phyloP scores from a whole-genome alignment of 2,113 vertebrate species.

The Cyanoramphus novaezelandiae region DNA sequence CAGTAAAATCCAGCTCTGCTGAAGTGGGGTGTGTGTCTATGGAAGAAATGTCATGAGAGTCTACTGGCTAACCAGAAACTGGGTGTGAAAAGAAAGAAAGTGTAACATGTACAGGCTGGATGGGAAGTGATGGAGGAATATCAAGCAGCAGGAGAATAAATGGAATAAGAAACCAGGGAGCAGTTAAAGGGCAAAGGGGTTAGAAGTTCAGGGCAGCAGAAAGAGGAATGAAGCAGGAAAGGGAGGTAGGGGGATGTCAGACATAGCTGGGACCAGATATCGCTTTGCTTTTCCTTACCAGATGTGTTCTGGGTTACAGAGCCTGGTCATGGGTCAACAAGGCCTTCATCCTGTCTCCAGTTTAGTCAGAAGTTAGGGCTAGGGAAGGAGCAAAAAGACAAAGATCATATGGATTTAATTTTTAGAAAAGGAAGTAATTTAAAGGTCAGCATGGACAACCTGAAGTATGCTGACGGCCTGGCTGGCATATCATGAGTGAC shows the following conservation, averaged over 20 bases:
- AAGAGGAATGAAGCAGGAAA: not conserved
- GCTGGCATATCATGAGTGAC: not conserved
- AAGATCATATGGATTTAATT: constrained; percentile 3
- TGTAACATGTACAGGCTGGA: not conserved
- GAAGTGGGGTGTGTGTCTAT: not conserved
- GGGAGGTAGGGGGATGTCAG: not conserved
- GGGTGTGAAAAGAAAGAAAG: not conserved
- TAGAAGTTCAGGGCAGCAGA: not conserved
- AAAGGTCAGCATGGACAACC: not conserved
- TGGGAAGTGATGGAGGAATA: not conserved
- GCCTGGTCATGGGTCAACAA: not conserved
- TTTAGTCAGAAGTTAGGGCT: not conserved
- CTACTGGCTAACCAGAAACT: not conserved
- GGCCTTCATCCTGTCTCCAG: not conserved
- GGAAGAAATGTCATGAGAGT: not conserved
- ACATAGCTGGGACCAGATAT: not conserved
- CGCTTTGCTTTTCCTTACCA: not conserved
- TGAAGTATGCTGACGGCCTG: not conserved
- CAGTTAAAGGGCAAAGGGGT: not conserved
- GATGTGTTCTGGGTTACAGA: constrained; percentile 16
- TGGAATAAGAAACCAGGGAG: not conserved
- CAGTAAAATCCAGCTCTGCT: not conserved
- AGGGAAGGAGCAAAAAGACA: not conserved
- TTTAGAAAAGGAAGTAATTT: not conserved
- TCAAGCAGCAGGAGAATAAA: not conserved